Evolutionary conservation across 2,113 vertebrate genomes (phyloP), one percentile per base, ranked within the genome.

Genomic region (Laticauda laticaudata): DNA sequence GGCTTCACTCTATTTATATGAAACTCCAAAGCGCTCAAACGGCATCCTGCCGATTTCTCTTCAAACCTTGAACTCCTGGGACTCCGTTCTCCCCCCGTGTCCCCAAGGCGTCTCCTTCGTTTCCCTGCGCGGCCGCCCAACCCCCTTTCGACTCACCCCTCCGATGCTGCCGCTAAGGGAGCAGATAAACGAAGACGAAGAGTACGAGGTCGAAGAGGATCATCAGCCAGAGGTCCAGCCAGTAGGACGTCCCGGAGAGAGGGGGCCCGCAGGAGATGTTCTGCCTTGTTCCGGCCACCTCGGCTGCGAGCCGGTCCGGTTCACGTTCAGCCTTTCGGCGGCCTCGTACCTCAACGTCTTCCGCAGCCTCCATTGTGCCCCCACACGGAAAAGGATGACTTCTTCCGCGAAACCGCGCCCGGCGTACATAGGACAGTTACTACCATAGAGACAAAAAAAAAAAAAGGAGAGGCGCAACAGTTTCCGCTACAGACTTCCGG

Each of bases 181-280:
- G 93, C 94, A 99, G 59, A 93, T 97, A 99, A 86, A 99, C 96
- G 86, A 99, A 0, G 45, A 98, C 6, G 57, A 99, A 98, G 21
- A 99, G 93, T 3, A 75, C 94, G 34, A 98, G 4, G 93, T 99
- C 98, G 92, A 99, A 98, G 5, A 98, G 45, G 23, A 98, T 3
- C 91, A 99, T 99, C 7, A 98, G 91, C 98, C 98, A 99, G 2
- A 99, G 88, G 75, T 99, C 99, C 91, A 99, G 97, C 99, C 99
- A 99, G 96, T 99, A 99, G 0, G 98, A 98, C 29, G 98, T 98
- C 64, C 97, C 97, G 0, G 98, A 98, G 8, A 98, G 92, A 9
- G 94, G 90, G 12, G 87, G 11, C 2, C 87, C 5, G 1, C 0
- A 90, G 9, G 11, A 20, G 0, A 8, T 12, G 54, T 11, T 21